Base-by-base conservation (phyloP, 1,140 invertebrate species). In the Micrasema minimum region DNA sequence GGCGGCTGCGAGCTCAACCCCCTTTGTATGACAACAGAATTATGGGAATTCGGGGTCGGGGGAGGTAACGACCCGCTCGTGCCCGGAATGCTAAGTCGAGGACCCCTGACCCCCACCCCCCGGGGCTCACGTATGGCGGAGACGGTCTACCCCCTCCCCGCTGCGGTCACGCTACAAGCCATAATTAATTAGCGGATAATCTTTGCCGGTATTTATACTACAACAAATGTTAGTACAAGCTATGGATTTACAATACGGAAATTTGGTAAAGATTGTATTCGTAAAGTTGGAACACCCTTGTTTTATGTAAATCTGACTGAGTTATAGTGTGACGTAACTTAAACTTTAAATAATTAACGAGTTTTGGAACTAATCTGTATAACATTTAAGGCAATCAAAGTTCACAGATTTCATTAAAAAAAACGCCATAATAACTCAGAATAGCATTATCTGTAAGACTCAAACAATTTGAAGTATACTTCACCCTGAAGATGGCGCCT, bases 11-110 rank as follows among this genome's bases (percentile, higher is more conserved):
- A n/a, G 12, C n/a, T 14, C 31, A 10, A 16, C 6, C 55, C 31
- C 35, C 55, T 22, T 14, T 38, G 55, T 59, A 59, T 59, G 55
- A 59, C 55, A 59, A 59, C 55, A 59, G 55, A 59, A 59, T 59
- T 59, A 59, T 59, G 55, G 35, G 55, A 38, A 59, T 59, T 59
- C 35, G 31, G 35, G 55, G 55, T 35, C 6, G 50, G 55, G 26
- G 55, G 55, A 14, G 55, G 55, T 59, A 59, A 59, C 31, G 55
- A 38, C 55, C 26, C 37, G 55, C 55, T 59, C 55, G 55, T 59
- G 55, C 35, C 55, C 55, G 55, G 55, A 59, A 59, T 59, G 37
- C 55, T 41, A 38, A 59, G 55, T 38, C 38, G 55, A 35, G 16
- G 37, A 59, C 55, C 55, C 37, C 55, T 38, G 55, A 22, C 26